Evolutionary conservation across 2,888 invertebrate species (phyloP).

Genomic region (Acanthococcus lagerstroemiae): DNA sequence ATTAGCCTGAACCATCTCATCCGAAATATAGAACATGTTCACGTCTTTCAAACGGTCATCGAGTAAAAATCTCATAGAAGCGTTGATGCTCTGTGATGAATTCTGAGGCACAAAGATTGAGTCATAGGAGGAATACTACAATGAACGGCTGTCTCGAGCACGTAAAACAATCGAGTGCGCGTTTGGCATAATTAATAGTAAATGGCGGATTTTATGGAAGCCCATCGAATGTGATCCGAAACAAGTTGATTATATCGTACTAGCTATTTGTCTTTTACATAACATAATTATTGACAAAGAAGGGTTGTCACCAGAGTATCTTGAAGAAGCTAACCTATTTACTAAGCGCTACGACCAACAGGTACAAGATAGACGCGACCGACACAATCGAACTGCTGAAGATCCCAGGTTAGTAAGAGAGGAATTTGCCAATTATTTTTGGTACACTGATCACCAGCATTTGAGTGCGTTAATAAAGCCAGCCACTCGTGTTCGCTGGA

Average conservation of each 20-base stretch:
- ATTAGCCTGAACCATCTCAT: no score
- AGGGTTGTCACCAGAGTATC: background rate
- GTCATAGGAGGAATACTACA: background rate
- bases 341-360: background rate
- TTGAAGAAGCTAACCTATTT: background rate
- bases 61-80: no score
- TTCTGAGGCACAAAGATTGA: no score
- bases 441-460: background rate
- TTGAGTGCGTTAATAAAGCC: background rate
- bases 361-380: background rate
- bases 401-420: background rate
- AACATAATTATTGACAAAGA: background rate
- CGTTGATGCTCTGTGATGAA: no score
- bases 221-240: background rate
- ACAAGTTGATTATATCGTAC: background rate
- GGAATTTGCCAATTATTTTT: background rate
- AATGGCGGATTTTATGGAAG: background rate
- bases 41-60: no score
- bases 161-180: slow-evolving; percentile 1
- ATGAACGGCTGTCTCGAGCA: background rate
- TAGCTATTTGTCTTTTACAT: background rate
- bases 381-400: background rate
- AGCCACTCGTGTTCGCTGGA: background rate
- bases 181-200: background rate
- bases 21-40: no score